These are phyloP conservation scores for Mustela lutreola DNA, from an alignment of 2,113 vertebrate species.

Conservation along the genomic window DNA sequence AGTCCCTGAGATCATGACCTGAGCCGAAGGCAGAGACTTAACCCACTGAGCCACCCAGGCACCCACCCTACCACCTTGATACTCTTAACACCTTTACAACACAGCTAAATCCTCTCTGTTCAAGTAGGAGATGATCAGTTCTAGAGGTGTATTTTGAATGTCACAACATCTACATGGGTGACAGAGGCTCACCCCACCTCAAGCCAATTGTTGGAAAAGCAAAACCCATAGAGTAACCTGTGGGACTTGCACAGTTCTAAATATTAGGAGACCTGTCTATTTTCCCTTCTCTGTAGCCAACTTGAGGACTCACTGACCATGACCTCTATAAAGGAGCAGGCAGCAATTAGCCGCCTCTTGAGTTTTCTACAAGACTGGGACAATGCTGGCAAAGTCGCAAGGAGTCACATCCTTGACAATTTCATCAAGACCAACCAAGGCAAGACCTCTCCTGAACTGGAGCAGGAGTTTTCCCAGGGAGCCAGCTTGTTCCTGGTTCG, in stretches of 20 bases:
- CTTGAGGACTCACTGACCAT: conserved; percentile 77
- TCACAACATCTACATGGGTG: background rate
- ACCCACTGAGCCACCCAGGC: too few species aligned
- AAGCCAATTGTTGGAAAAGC: background rate
- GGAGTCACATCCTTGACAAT: conserved; percentile 85
- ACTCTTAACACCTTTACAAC: background rate
- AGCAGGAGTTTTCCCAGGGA: conserved; percentile 91
- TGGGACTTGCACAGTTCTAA: background rate
- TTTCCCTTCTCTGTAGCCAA: conserved; percentile 43
- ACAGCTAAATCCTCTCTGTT: background rate
- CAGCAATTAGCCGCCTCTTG: conserved; percentile 87
- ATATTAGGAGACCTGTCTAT: conserved; percentile 44
- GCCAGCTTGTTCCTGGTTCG: conserved; percentile 92
- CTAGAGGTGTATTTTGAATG: background rate
- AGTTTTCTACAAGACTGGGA: conserved; percentile 92
- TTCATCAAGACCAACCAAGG: conserved; percentile 89
- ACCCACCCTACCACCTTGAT: too few species aligned
- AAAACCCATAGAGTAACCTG: background rate
- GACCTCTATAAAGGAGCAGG: conserved; percentile 87
- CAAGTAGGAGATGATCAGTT: background rate
- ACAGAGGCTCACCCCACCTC: background rate
- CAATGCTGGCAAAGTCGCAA: conserved; percentile 82
- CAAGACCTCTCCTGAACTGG: conserved; percentile 91
- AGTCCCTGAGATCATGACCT: too few species aligned
- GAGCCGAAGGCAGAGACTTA: too few species aligned